Evolutionary conservation across 92 coral and sea anemone genomes (phyloP).

Genomic region (Chrysogorgia sp.): DNA sequence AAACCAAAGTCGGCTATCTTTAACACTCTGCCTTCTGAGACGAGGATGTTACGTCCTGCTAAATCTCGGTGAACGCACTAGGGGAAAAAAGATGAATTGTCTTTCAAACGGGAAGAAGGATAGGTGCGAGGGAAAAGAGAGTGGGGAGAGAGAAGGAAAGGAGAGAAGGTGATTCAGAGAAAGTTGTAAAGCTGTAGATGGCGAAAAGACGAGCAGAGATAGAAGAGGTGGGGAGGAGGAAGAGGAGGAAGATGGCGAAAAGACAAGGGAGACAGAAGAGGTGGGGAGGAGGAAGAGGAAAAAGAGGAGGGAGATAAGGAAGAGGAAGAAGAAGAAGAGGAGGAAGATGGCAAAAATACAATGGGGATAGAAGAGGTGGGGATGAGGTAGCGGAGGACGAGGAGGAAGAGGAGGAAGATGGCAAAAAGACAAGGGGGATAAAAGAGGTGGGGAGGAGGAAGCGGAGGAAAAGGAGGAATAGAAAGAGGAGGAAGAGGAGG

Average conservation of each 20-base stretch:
- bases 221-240: not conserved
- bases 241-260: not conserved
- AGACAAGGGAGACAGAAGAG: not conserved
- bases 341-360: not conserved
- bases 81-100: not conserved
- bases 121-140: not conserved
- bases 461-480: no score
- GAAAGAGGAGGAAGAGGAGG: no score
- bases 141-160: not conserved
- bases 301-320: not conserved
- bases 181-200: not conserved
- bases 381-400: not conserved
- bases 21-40: constrained; percentile 75
- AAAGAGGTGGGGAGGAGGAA: no score
- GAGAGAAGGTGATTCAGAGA: no score
- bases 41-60: constrained; percentile 92
- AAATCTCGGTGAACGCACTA: constrained; percentile 98
- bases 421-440: not conserved
- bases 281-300: not conserved
- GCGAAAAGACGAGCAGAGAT: not conserved
- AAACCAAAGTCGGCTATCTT: constrained; percentile 97
- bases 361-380: not conserved
- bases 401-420: not conserved
- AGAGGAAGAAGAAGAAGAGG: not conserved
- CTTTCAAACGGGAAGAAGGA: not conserved